Conservation (phyloP, 2,797 vertebrate species). For the Scolopax bukidnonensis region DNA sequence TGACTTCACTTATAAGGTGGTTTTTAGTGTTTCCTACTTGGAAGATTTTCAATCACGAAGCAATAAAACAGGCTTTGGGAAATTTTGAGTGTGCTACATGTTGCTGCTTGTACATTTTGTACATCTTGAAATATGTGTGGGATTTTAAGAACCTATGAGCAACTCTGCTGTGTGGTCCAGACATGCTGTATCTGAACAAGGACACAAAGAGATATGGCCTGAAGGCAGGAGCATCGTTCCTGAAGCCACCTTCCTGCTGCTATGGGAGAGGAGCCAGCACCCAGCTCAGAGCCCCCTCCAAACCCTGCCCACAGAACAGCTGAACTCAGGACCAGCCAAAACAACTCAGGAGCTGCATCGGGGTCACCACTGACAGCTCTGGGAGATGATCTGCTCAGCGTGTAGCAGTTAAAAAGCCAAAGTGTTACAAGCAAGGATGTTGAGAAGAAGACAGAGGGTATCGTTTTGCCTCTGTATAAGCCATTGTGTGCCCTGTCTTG, state of each 20-base stretch:
- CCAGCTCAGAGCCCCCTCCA: background rate
- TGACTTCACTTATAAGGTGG: background rate
- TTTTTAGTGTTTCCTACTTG: conserved; percentile 29
- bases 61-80: background rate
- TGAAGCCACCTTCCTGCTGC: background rate
- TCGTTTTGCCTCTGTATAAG: background rate
- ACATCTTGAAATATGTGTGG: background rate
- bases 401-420: background rate
- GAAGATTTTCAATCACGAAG: conserved; percentile 48
- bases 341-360: fast-evolving
- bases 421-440: background rate
- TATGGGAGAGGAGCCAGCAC: background rate
- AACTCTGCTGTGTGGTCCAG: background rate
- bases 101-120: background rate
- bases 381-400: background rate
- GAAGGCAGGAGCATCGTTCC: background rate
- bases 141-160: background rate
- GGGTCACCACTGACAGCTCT: background rate
- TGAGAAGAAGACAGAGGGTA: background rate
- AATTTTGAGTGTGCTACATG: conserved; percentile 1
- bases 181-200: background rate
- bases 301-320: background rate
- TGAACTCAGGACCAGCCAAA: fast-evolving
- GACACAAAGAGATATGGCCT: background rate
- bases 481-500: background rate